phyloP scores from a whole-genome alignment of 2,113 vertebrate genomes.

The Antechinus flavipes region DNA sequence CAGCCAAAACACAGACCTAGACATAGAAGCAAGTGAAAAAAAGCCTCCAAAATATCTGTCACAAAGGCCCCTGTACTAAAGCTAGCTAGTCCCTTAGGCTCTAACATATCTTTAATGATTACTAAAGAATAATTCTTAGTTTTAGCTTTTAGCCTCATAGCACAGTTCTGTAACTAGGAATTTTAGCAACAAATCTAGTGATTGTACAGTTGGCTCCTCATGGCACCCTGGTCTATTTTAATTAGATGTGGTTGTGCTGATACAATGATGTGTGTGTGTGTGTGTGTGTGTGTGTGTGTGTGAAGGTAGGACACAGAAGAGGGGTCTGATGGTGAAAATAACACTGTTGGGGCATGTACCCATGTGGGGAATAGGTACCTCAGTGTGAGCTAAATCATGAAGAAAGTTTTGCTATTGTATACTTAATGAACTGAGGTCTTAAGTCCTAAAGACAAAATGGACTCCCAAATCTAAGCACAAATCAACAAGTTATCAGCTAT shows the following conservation, averaged over 20 bases:
- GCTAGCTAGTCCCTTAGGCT: background rate
- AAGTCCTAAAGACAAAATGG: background rate
- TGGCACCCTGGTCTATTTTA: background rate
- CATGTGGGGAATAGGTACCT: background rate
- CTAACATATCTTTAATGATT: background rate
- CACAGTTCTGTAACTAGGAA: background rate
- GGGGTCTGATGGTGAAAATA: too few relatives aligned
- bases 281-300: too few relatives aligned
- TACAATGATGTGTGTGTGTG: background rate
- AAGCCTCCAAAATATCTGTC: background rate
- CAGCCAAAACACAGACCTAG: background rate
- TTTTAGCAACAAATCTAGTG: background rate
- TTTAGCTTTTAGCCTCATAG: background rate
- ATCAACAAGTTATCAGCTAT: background rate
- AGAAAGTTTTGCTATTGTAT: background rate
- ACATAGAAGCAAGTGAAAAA: background rate
- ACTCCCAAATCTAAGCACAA: background rate
- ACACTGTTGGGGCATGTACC: too few relatives aligned
- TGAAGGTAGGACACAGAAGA: background rate
- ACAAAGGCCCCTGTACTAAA: background rate
- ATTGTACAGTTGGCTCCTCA: background rate
- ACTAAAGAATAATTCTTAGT: background rate
- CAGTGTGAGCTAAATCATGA: background rate
- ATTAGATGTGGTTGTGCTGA: background rate
- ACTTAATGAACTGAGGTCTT: background rate